phyloP scores from a whole-genome alignment of 2,888 invertebrate species.

The Plebejus melissa region DNA sequence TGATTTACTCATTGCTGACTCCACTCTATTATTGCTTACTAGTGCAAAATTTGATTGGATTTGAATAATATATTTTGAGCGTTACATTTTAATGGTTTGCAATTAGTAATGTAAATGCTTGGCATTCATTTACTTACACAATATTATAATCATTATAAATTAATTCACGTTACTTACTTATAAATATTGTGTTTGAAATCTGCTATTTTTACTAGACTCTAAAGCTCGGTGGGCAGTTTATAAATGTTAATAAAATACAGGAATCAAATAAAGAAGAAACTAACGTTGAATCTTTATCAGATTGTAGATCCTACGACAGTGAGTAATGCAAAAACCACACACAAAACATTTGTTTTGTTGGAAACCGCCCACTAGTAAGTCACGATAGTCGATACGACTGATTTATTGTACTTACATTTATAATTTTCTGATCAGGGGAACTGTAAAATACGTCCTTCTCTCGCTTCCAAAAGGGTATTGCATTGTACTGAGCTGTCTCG shows the following conservation, averaged over 20 bases:
- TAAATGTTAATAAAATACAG: constrained; percentile 5
- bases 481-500: constrained; percentile 41
- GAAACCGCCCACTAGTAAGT: constrained; percentile 28
- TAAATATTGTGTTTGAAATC: background rate
- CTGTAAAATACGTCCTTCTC: constrained; percentile 50
- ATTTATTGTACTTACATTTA: constrained; percentile 44
- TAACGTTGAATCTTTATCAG: constrained; percentile 25
- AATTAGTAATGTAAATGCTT: background rate
- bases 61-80: background rate
- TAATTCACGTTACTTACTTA: background rate
- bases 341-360: constrained; percentile 31
- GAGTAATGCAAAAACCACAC: constrained; percentile 32
- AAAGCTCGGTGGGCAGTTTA: background rate
- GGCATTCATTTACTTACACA: background rate
- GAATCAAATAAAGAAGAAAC: constrained; percentile 1
- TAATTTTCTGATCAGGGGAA: constrained; percentile 43
- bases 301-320: constrained; percentile 26
- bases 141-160: background rate
- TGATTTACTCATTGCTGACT: background rate
- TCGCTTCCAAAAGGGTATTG: constrained; percentile 48
- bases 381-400: constrained; percentile 29
- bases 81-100: background rate
- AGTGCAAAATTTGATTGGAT: background rate
- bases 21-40: background rate
- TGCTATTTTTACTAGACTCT: background rate